Conservation (phyloP, 2,113 vertebrate genomes). For the Ciconia boyciana region DNA sequence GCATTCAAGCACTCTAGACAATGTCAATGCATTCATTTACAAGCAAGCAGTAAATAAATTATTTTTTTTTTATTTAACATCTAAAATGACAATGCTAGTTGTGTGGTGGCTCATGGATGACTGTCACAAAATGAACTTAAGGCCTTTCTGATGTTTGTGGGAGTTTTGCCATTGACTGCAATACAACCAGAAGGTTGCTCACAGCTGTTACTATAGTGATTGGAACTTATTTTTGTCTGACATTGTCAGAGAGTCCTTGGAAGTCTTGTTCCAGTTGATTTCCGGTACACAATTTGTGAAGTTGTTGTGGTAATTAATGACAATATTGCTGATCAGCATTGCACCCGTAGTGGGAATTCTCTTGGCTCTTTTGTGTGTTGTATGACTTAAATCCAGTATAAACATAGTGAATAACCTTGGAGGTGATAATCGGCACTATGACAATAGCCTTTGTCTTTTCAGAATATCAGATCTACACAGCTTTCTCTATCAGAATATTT, state of each 20-base stretch:
- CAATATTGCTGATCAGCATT: neutral
- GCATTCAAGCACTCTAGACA: neutral
- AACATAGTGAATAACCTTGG: neutral
- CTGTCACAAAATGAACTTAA: neutral
- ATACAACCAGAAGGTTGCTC: neutral
- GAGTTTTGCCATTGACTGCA: neutral
- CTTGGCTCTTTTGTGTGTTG: neutral
- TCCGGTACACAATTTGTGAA: neutral
- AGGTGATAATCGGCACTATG: neutral
- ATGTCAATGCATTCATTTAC: neutral
- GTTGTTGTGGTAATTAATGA: conserved; percentile 8
- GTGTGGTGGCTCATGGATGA: neutral
- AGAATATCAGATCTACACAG: neutral
- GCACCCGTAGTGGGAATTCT: neutral
- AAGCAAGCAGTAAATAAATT: neutral
- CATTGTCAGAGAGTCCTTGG: conserved; percentile 23
- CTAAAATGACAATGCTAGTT: neutral
- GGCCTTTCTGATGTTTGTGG: neutral
- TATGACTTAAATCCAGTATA: neutral
- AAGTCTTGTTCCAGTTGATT: conserved; percentile 36
- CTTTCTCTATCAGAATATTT: neutral
- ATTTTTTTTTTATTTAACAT: neutral
- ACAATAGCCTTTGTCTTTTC: neutral
- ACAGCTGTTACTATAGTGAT: conserved; percentile 14
- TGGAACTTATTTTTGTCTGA: conserved; percentile 35